Conservation (phyloP, 2,888 invertebrate genomes). For the Noctua pronuba region DNA sequence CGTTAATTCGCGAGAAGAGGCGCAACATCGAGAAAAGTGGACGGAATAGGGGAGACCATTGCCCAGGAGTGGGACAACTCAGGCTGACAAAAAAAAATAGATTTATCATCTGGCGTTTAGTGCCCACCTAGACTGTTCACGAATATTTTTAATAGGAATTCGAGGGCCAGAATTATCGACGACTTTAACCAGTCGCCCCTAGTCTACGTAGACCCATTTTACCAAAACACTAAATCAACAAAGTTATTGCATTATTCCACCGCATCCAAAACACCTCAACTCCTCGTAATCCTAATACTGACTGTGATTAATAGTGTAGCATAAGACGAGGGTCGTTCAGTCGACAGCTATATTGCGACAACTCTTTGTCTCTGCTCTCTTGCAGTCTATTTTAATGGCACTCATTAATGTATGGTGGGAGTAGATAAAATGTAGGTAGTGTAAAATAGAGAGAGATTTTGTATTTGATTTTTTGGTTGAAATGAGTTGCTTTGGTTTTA, state of each 20-base stretch:
- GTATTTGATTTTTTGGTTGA: neutral
- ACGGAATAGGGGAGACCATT: no score
- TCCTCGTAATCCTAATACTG: constrained; percentile 68
- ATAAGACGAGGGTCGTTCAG: constrained; percentile 77
- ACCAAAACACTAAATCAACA: no score
- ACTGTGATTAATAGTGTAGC: constrained; percentile 79
- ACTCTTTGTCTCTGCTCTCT: constrained; percentile 66
- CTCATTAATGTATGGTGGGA: constrained; percentile 37
- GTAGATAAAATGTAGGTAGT: constrained; percentile 10
- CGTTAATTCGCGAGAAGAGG: no score
- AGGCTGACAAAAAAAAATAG: no score
- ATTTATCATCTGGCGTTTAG: no score
- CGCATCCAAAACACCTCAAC: constrained; percentile 53
- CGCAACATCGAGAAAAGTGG: no score
- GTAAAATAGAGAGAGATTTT: constrained; percentile 5
- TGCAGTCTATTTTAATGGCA: constrained; percentile 54
- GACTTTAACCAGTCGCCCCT: no score
- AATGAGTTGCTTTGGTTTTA: neutral
- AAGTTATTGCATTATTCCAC: constrained; percentile 2
- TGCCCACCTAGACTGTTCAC: no score
- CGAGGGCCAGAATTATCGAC: no score
- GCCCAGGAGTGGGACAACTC: no score
- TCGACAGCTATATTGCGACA: constrained; percentile 77
- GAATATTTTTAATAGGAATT: no score
- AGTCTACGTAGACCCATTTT: no score